Conservation (phyloP, 2,888 invertebrate species). For the Sepiola atlantica region DNA sequence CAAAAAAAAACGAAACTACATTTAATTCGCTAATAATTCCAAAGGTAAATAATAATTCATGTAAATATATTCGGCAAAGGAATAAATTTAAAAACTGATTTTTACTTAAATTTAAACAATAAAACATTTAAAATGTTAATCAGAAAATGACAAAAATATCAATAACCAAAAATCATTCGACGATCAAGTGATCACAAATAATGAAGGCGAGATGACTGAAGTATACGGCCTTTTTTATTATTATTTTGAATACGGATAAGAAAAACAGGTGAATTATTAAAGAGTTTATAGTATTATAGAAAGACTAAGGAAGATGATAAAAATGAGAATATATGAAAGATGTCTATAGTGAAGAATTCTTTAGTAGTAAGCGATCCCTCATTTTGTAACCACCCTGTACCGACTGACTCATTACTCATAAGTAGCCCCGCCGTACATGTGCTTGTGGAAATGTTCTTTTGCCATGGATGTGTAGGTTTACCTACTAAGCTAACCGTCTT, state of each 20-base stretch:
- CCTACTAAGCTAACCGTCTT: conserved; percentile 32
- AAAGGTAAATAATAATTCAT: not conserved
- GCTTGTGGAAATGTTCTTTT: conserved; percentile 36
- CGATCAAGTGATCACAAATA: not conserved
- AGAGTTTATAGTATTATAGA: not conserved
- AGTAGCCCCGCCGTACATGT: conserved; percentile 11
- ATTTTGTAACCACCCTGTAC: conserved; percentile 38
- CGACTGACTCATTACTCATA: conserved; percentile 42
- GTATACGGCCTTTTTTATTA: not conserved
- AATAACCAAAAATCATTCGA: conserved; percentile 21
- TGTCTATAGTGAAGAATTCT: not conserved
- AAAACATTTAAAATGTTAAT: conserved; percentile 18
- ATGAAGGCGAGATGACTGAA: not conserved
- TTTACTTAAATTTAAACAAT: not conserved
- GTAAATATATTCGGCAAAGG: not conserved
- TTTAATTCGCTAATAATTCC: not conserved
- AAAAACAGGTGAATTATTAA: not conserved
- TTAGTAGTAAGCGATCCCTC: conserved; percentile 32
- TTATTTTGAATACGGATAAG: not conserved
- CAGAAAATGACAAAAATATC: not conserved
- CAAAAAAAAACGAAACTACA: not conserved
- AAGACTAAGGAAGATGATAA: not conserved
- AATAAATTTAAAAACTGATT: not conserved
- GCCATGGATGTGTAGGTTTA: not conserved
- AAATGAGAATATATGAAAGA: not conserved